Conservation (phyloP, 2,888 invertebrate genomes). For the Lycocerus yunnanus region DNA sequence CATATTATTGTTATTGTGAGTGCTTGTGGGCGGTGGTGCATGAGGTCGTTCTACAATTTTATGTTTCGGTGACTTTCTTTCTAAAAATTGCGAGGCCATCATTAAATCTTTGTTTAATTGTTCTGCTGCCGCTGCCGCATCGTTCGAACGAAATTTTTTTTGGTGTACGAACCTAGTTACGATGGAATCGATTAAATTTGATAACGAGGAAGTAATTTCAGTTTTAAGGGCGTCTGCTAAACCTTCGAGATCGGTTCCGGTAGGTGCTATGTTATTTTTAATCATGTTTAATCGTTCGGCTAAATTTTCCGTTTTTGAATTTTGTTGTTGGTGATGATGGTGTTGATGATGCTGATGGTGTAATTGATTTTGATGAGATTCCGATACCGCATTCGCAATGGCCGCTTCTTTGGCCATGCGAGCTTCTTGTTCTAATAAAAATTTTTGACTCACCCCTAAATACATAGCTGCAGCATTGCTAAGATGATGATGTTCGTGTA, state of each 20-base stretch:
- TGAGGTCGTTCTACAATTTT: conserved; percentile 69
- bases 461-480: conserved; percentile 69
- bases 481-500: conserved; percentile 56
- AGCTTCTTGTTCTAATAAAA: conserved; percentile 80
- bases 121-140: conserved; percentile 81
- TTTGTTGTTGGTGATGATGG: conserved; percentile 45
- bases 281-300: conserved; percentile 79
- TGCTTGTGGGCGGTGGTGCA: conserved; percentile 53
- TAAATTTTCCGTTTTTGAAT: conserved; percentile 67
- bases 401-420: conserved; percentile 70
- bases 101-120: conserved; percentile 84
- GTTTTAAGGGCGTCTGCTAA: conserved; percentile 90
- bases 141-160: conserved; percentile 76
- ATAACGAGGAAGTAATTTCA: conserved; percentile 84
- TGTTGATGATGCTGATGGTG: conserved; percentile 22
- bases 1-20: conserved; percentile 57
- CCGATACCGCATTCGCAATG: conserved; percentile 56
- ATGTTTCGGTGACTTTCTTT: conserved; percentile 81
- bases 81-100: conserved; percentile 80
- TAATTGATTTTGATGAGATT: conserved; percentile 46
- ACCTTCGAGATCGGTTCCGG: conserved; percentile 82
- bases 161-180: conserved; percentile 85
- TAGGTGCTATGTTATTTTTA: conserved; percentile 70
- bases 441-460: conserved; percentile 75
- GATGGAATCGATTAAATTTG: conserved; percentile 85